Conservation (phyloP, 2,888 invertebrate species). For the Melanostoma mellinum region DNA sequence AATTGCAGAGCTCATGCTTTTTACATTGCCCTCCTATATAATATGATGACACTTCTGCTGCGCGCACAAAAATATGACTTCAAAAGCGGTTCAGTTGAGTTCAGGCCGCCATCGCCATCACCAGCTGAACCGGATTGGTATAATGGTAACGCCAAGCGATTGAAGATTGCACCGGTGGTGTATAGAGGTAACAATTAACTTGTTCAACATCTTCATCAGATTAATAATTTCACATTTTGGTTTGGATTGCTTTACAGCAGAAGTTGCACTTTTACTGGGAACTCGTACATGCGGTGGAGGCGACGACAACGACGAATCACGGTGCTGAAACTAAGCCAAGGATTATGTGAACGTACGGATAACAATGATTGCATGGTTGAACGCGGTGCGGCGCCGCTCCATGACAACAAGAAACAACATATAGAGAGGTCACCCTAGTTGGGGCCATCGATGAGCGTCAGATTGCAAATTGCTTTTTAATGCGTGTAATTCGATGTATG, state of each 20-base stretch:
- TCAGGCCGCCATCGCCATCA: not conserved
- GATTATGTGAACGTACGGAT: slow-evolving; percentile 47
- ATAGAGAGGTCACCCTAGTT: slow-evolving; percentile 20
- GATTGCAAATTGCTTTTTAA: slow-evolving; percentile 62
- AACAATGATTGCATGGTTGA: slow-evolving; percentile 55
- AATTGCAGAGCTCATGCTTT: slow-evolving; percentile 47
- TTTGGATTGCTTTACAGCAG: slow-evolving; percentile 33
- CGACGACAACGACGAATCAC: not conserved
- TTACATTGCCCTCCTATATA: slow-evolving; percentile 21
- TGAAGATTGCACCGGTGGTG: slow-evolving; percentile 31
- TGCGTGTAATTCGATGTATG: slow-evolving; percentile 57
- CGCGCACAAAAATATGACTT: slow-evolving; percentile 19
- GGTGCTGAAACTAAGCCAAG: slow-evolving; percentile 54
- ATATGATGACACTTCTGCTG: slow-evolving; percentile 46
- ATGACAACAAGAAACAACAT: not conserved
- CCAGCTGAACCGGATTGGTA: slow-evolving; percentile 29
- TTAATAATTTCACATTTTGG: slow-evolving; percentile 49
- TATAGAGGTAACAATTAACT: slow-evolving; percentile 55
- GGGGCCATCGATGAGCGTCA: slow-evolving; percentile 21
- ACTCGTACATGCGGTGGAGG: not conserved
- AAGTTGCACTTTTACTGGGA: not conserved
- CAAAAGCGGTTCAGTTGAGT: slow-evolving; percentile 41
- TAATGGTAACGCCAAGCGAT: slow-evolving; percentile 22
- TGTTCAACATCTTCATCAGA: slow-evolving; percentile 70
- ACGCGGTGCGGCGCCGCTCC: not conserved